These are phyloP conservation scores for Oscheius sp. DNA, from an alignment of 2,888 invertebrate species.

Conservation along the genomic window DNA sequence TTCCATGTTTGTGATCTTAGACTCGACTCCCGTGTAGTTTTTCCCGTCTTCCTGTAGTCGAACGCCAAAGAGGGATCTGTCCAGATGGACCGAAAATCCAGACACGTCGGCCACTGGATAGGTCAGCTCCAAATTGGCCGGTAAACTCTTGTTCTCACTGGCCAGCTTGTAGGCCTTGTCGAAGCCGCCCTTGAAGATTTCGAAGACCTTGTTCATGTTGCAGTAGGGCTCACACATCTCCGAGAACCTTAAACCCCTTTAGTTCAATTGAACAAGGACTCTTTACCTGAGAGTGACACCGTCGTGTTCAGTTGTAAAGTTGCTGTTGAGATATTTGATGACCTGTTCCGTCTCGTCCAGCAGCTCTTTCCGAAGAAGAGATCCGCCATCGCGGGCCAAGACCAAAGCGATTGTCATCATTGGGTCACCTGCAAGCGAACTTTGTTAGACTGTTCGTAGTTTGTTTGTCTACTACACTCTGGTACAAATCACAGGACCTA, in stretches of 20 bases:
- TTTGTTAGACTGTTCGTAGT: background rate
- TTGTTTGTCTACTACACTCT: slow-evolving; percentile 2
- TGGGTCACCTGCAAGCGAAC: slow-evolving; percentile 64
- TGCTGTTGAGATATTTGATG: slow-evolving; percentile 52
- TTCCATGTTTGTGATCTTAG: slow-evolving; percentile 68
- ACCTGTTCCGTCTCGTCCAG: slow-evolving; percentile 63
- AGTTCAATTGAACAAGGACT: background rate
- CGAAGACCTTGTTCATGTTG: slow-evolving; percentile 65
- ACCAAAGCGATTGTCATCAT: slow-evolving; percentile 70
- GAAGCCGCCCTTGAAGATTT: slow-evolving; percentile 64
- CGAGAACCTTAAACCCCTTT: slow-evolving; percentile 43
- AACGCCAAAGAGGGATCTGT: slow-evolving; percentile 66
- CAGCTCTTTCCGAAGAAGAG: slow-evolving; percentile 65
- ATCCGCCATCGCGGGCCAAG: slow-evolving; percentile 68
- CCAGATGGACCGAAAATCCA: slow-evolving; percentile 67
- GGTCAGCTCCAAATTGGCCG: slow-evolving; percentile 49
- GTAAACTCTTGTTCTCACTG: slow-evolving; percentile 31
- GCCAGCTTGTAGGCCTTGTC: slow-evolving; percentile 49
- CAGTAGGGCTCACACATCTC: slow-evolving; percentile 71
- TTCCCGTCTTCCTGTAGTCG: slow-evolving; percentile 42
- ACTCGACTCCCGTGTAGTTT: slow-evolving; percentile 42
- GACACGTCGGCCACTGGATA: slow-evolving; percentile 64
- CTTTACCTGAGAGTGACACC: slow-evolving; percentile 37
- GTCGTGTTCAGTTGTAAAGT: slow-evolving; percentile 54
- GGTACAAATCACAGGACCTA: background rate